A percentile compares a stretch with the other conserved stretches of the same genome.
These are phyloP conservation scores for Setipinna tenuifilis DNA, from an alignment of 2,797 vertebrate genomes.

Conservation along the genomic window DNA sequence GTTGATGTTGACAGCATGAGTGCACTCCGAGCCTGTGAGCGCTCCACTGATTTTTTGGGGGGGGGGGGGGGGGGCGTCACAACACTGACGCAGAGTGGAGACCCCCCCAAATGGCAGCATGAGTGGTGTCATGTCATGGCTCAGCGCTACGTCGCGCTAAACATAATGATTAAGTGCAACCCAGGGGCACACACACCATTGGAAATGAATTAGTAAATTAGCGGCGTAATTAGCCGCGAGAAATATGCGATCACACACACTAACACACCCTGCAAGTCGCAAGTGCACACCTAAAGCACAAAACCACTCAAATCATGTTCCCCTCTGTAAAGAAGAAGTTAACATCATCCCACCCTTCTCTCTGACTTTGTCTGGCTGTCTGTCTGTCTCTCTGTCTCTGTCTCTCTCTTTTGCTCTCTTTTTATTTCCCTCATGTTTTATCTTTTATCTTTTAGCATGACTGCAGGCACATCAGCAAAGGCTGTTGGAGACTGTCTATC, in stretches of 20 bases:
- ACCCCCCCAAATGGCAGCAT: not conserved
- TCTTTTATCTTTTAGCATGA: no score
- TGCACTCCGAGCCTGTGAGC: not conserved
- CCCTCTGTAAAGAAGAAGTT: no score
- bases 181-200: not conserved
- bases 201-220: not conserved
- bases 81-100: not conserved
- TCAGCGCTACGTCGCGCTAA: not conserved
- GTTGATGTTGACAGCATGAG: not conserved
- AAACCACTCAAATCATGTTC: no score
- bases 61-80: not conserved
- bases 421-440: no score
- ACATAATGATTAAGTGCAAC: not conserved
- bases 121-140: not conserved
- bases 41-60: not conserved
- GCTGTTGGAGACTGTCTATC: not conserved
- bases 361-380: no score
- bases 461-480: not conserved
- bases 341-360: no score
- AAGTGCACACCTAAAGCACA: no score
- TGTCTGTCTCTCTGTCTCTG: no score
- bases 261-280: no score
- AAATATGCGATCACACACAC: not conserved
- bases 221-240: not conserved
- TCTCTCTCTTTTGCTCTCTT: no score